These are phyloP conservation scores for Cladorhizidae sp. DNA, from an alignment of 37 sponge, comb jelly and placozoan genomes.

Conservation along the genomic window DNA sequence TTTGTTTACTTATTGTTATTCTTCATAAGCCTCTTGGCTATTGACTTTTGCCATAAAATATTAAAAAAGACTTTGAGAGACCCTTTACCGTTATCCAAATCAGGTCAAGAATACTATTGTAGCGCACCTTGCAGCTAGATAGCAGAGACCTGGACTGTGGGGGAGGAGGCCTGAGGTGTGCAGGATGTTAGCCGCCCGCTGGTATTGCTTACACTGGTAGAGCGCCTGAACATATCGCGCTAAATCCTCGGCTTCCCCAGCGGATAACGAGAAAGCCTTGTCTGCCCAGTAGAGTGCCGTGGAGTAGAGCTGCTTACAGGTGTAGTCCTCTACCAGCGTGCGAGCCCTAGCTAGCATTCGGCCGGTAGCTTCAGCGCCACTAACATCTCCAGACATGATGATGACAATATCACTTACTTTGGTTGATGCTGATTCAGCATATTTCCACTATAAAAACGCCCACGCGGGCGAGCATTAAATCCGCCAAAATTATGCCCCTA, in stretches of 20 bases:
- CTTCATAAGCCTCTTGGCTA: no score
- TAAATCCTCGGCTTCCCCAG: conserved; percentile 52
- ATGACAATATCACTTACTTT: no score
- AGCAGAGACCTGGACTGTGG: conserved; percentile 31
- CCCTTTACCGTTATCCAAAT: no score
- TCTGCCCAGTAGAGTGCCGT: conserved; percentile 86
- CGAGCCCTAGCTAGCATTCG: conserved; percentile 27
- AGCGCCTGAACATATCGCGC: conserved; percentile 44
- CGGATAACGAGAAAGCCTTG: conserved; percentile 68
- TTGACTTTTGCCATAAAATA: no score
- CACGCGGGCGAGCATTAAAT: no score
- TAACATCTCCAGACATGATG: no score
- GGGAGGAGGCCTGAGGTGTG: conserved; percentile 2
- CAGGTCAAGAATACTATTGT: no score
- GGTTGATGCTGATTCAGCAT: no score
- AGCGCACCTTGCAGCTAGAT: conserved; percentile 59
- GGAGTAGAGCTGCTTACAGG: conserved; percentile 33
- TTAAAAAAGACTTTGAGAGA: no score
- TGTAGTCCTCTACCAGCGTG: conserved; percentile 45
- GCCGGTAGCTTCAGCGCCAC: not conserved
- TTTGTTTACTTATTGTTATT: no score
- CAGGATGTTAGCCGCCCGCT: conserved; percentile 56
- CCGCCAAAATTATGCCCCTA: no score
- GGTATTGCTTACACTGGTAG: conserved; percentile 43
- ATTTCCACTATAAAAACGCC: no score